Base-by-base conservation (phyloP, 37 sponge, comb jelly and placozoan genomes). In the Cladorhizidae sp. region DNA sequence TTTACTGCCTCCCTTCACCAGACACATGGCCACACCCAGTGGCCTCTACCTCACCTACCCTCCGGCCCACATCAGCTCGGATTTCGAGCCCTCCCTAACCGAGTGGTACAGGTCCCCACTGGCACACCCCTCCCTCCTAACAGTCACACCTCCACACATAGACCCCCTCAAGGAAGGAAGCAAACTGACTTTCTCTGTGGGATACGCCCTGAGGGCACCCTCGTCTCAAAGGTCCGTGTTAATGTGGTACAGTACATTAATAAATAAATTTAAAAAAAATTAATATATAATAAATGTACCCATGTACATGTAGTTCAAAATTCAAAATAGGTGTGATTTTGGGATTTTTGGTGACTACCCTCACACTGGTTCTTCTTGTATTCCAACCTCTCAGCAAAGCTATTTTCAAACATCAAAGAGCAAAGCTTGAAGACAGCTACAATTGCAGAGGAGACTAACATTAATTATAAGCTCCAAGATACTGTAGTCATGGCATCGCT, bases 31-130 rank as follows among this genome's bases (percentile, higher is more conserved):
- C 50, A 86, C 87, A 7, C 76, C 80, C 57, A 64, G 74, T 52
- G 87, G 87, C 12, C 29, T 77, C 28, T 87, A 81, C 51, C 82
- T 87, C 1, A 76, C 77, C 43, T 81, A 71, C 70, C 88, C 82
- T 59, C 45, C 69, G 37, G n/a, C 50, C 18, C 77, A 74, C 18
- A 64, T 76, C 15, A 25, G 0, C 28, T 18, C 38, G 3, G 61
- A 57, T 25, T 81, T 81, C 65, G 20, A 8, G 0, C 81, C 88
- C 1, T 1, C 35, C 1, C 22, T 26, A 9, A 75, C 76, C 25
- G n/a, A 58, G 25, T 87, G 82, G 81, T 87, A 80, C 72, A 58
- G 28, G 11, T n/a, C 76, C 0, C 31, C 82, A 1, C 14, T 37
- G 1, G 69, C 77, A 23, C 76, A 58, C 54, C 72, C 76, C 23